Evolutionary conservation across 2,888 invertebrate species (phyloP).

Genomic region (Yponomeuta plumbellus): DNA sequence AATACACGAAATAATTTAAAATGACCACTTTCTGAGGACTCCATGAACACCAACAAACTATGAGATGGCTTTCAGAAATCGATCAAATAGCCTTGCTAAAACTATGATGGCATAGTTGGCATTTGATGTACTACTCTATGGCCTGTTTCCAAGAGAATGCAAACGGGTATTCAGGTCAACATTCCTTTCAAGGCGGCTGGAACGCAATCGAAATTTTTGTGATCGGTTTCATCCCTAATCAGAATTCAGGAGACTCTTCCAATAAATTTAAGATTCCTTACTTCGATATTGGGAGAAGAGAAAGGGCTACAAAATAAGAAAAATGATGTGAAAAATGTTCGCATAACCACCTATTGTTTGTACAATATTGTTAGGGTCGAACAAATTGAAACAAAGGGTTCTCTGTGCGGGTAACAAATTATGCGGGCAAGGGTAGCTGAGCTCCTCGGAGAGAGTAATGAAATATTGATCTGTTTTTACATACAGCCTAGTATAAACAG

Average conservation of each 20-base stretch:
- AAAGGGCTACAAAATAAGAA: not conserved
- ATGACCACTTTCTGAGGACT: too few relatives aligned
- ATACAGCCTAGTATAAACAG: slow-evolving; percentile 19
- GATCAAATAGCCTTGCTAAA: too few relatives aligned
- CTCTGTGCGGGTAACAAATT: slow-evolving; percentile 39
- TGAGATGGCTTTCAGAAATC: too few relatives aligned
- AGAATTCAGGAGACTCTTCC: not conserved
- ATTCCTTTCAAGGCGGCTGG: slow-evolving; percentile 48
- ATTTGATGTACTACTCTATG: slow-evolving; percentile 1
- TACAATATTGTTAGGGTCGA: slow-evolving; percentile 28
- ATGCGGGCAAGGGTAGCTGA: slow-evolving; percentile 36
- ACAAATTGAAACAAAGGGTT: slow-evolving; percentile 45
- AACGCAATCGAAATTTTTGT: slow-evolving; percentile 42
- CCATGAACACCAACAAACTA: too few relatives aligned
- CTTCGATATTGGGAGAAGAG: not conserved
- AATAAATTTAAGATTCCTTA: not conserved
- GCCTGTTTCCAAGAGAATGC: slow-evolving; percentile 29
- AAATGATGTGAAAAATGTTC: not conserved
- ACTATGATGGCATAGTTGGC: not conserved
- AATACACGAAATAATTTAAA: too few relatives aligned
- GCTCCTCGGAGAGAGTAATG: slow-evolving; percentile 15
- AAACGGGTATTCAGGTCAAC: slow-evolving; percentile 49
- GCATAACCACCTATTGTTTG: not conserved
- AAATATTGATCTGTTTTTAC: slow-evolving; percentile 17
- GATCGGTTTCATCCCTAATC: not conserved